A percentile compares a stretch with the other conserved stretches of the same genome.
Conservation (phyloP, 2,113 vertebrate species). For the Tapirus terrestris region DNA sequence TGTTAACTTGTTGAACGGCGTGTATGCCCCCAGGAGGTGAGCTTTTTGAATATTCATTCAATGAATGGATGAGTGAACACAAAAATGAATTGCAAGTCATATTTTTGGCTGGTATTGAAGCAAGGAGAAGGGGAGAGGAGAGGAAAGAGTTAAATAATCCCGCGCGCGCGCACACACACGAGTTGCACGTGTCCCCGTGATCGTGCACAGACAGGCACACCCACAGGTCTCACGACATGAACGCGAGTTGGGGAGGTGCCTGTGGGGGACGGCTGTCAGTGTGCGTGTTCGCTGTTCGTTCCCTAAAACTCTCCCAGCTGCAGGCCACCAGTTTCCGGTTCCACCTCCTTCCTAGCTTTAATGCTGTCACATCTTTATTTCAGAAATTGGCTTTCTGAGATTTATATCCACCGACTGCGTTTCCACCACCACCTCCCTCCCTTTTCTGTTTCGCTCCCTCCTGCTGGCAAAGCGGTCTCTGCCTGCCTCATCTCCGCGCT, state of each 20-base stretch:
- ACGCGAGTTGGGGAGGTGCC: neutral
- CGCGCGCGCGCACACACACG: neutral
- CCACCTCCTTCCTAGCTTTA: constrained; percentile 59
- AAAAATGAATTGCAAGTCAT: neutral
- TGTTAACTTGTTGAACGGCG: fast-evolving
- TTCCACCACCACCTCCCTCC: constrained; percentile 66
- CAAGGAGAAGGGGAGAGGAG: neutral
- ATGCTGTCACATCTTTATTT: constrained; percentile 67
- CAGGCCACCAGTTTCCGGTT: neutral
- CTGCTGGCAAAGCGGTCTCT: constrained; percentile 32
- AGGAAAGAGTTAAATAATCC: neutral
- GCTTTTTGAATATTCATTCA: neutral
- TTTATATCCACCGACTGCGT: constrained; percentile 74
- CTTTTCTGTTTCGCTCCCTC: constrained; percentile 68
- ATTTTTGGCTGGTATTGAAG: neutral
- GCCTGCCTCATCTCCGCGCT: constrained; percentile 24
- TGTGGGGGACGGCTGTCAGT: too few relatives aligned
- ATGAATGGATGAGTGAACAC: fast-evolving
- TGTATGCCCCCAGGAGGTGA: neutral
- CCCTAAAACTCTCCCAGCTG: neutral
- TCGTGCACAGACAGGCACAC: fast-evolving
- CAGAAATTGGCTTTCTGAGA: constrained; percentile 74
- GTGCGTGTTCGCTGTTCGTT: too few relatives aligned
- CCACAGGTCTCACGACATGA: too few relatives aligned
- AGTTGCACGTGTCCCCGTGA: fast-evolving